Conservation (phyloP, 2,888 invertebrate genomes). For the Quadriops clusia region DNA sequence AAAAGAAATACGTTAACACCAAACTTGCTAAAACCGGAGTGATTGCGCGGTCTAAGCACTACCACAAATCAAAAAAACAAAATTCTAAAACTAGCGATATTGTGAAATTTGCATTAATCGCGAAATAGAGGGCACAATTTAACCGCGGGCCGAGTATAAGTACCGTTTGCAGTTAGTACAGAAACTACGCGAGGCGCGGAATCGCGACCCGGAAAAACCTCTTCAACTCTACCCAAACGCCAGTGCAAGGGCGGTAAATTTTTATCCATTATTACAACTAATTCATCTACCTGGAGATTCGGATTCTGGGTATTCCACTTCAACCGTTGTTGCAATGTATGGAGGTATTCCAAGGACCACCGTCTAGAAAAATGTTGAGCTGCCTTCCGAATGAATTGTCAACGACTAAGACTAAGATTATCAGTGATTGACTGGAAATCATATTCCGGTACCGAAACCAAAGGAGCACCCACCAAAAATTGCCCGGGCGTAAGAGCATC, state of each 20-base stretch:
- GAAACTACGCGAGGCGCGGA: slow-evolving; percentile 5
- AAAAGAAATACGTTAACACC: too few species aligned
- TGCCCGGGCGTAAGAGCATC: slow-evolving; percentile 21
- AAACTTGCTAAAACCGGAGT: too few species aligned
- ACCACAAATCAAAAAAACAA: too few species aligned
- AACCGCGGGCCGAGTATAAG: too few species aligned
- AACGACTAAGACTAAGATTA: slow-evolving; percentile 1
- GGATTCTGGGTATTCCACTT: slow-evolving; percentile 4
- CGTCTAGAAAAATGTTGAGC: slow-evolving; percentile 6
- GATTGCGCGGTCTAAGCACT: too few species aligned
- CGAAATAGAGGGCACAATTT: too few species aligned
- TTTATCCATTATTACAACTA: slow-evolving; percentile 6
- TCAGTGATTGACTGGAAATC: background rate
- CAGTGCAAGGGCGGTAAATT: slow-evolving; percentile 6
- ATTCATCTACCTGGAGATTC: background rate
- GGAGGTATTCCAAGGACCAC: slow-evolving; percentile 6
- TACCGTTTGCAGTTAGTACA: too few species aligned
- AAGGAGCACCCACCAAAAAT: slow-evolving; percentile 18
- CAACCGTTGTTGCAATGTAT: slow-evolving; percentile 5
- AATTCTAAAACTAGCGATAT: too few species aligned
- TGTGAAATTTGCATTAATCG: too few species aligned
- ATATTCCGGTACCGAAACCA: slow-evolving; percentile 10
- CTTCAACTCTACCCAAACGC: slow-evolving; percentile 5
- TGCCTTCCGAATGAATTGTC: background rate
- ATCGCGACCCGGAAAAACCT: slow-evolving; percentile 4